Conservation (phyloP, 2,113 vertebrate species). For the Martes martes region DNA sequence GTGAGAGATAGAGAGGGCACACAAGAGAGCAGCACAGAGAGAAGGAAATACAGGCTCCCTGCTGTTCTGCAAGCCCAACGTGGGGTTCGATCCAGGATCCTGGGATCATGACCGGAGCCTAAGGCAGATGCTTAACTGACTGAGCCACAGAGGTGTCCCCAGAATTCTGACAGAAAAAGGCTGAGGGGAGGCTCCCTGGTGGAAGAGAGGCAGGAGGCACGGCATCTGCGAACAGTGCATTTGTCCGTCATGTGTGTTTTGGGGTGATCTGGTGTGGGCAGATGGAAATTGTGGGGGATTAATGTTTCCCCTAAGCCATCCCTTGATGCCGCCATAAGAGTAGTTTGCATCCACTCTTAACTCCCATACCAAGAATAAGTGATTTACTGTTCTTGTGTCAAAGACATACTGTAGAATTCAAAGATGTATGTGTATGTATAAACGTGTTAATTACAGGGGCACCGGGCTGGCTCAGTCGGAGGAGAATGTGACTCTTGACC, state of each 20-base stretch:
- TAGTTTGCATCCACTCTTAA: background rate
- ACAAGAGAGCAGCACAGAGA: background rate
- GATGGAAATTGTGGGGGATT: background rate
- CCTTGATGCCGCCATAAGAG: too few species aligned
- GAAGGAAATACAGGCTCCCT: background rate
- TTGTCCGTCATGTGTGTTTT: background rate
- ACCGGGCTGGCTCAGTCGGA: background rate
- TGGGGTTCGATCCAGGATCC: background rate
- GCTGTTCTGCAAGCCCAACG: background rate
- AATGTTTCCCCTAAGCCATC: background rate
- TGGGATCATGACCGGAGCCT: background rate
- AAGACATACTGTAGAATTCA: background rate
- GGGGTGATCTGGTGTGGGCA: background rate
- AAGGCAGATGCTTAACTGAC: background rate
- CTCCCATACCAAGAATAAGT: background rate
- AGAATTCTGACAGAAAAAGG: background rate
- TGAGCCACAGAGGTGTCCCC: background rate
- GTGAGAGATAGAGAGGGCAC: background rate
- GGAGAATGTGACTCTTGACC: background rate
- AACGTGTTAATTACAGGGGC: background rate
- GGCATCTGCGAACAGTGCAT: background rate
- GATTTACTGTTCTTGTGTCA: background rate
- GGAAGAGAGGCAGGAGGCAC: background rate
- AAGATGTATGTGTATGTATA: background rate
- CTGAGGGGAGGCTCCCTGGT: accelerated